Conservation (phyloP, 1,140 invertebrate species). For the Orius insidiosus region DNA sequence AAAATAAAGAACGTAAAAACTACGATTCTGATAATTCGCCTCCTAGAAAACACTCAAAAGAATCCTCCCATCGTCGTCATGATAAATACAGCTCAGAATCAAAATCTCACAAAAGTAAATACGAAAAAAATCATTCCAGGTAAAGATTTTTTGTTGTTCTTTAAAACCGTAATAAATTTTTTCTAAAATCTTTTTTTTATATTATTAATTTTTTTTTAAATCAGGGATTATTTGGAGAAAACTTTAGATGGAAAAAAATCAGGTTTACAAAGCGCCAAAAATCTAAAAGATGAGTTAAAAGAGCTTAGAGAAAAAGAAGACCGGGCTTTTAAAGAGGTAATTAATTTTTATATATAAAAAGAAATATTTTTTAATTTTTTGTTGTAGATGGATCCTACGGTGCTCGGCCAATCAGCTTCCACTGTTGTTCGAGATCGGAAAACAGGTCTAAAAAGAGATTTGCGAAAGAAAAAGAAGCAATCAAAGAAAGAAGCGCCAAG, state of each 20-base stretch:
- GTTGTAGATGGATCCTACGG: conserved; percentile 43
- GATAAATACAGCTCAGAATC: conserved; percentile 20
- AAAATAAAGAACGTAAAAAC: conserved; percentile 5
- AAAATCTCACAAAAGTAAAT: conserved; percentile 22
- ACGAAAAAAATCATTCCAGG: neutral
- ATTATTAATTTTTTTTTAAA: neutral
- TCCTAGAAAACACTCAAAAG: conserved; percentile 18
- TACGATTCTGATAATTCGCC: conserved; percentile 24
- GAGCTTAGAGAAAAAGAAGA: conserved; percentile 48
- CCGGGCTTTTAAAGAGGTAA: conserved; percentile 46
- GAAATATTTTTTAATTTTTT: conserved; percentile 10
- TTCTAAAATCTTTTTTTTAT: neutral
- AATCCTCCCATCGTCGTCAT: neutral
- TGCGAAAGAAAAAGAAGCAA: conserved; percentile 42
- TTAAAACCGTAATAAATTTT: no score
- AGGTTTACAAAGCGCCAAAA: conserved; percentile 63
- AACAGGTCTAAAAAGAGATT: conserved; percentile 41
- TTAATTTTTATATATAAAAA: no score
- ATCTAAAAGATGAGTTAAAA: conserved; percentile 52
- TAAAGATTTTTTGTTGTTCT: no score
- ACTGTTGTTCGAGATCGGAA: conserved; percentile 46
- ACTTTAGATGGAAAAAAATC: conserved; percentile 65
- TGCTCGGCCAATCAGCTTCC: conserved; percentile 56
- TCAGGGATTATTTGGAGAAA: conserved; percentile 27
- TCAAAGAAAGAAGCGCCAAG: conserved; percentile 45